Evolutionary conservation across 2,113 vertebrate species (phyloP), one percentile per base, ranked within the genome.

Genomic region (Ictidomys tridecemlineatus): DNA sequence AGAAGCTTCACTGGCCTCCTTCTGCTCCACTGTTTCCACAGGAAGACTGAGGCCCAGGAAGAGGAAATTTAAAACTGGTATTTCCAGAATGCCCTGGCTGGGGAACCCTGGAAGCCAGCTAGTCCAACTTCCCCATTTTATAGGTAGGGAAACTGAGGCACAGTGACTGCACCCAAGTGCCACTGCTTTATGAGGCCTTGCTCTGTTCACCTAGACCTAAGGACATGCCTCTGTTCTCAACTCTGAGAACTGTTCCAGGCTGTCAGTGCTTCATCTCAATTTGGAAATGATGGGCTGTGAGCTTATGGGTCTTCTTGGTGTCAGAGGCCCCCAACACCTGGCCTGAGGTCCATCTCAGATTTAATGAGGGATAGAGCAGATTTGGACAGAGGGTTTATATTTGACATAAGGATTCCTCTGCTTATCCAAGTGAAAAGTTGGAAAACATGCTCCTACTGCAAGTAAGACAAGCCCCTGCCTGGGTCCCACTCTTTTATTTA

Each of bases 71-170:
- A 10, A 73, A 51, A 39, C 39, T 85, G 16, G 39, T 67, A n/a
- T 79, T 87, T 93, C 72, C 56, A 95, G 83, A 30, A 34, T 79
- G 39, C 18, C 37, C 79, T 77, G 22, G 48, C 61, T 51, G 9
- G 78, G 89, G 63, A 26, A 45, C n/a, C 24, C 34, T 63, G 28
- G 45, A n/a, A 79, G 26, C 24, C 67, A 70, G 45, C 58, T 63
- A n/a, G 20, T 82, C 37, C 26, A 82, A 45, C 18, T 39, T 34
- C 14, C 88, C 61, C 58, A 56, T 88, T 93, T 95, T 85, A 45
- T n/a, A 94, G 30, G 11, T 63, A 82, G 70, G 24, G 42, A 96
- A 82, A 83, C 48, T 14, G 80, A 94, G 92, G 51, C 72, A 61
- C 39, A 16, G 32, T 18, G 53, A n/a, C 37, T 61, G 61, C 39